These are phyloP conservation scores for Heliconius hermathena DNA, from an alignment of 1,140 invertebrate genomes.

Conservation along the genomic window DNA sequence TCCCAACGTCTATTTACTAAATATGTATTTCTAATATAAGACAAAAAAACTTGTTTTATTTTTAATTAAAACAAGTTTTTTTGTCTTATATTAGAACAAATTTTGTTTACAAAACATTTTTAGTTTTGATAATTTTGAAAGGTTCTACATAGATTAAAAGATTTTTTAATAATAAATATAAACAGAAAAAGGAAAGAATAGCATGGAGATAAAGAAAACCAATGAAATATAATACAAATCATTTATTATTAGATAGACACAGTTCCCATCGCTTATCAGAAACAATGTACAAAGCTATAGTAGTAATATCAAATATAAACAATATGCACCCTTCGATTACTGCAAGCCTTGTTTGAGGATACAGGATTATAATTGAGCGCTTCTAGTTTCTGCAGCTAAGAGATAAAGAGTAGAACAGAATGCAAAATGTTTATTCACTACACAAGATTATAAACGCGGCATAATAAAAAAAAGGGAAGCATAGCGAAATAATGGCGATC, in stretches of 20 bases:
- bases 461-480: slow-evolving; percentile 75
- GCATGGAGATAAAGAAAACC: slow-evolving; percentile 51
- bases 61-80: too few relatives aligned
- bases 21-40: not conserved
- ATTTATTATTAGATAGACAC: slow-evolving; percentile 83
- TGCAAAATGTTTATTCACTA: slow-evolving; percentile 79
- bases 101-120: too few relatives aligned
- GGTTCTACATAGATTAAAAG: not conserved
- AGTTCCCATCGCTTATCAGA: slow-evolving; percentile 83
- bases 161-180: not conserved
- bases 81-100: too few relatives aligned
- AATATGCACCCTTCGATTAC: slow-evolving; percentile 82
- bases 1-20: not conserved
- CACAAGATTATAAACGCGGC: slow-evolving; percentile 75
- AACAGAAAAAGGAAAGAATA: not conserved
- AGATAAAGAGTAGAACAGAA: slow-evolving; percentile 74
- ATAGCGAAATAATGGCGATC: slow-evolving; percentile 65
- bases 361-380: slow-evolving; percentile 79
- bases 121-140: too few relatives aligned
- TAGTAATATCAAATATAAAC: slow-evolving; percentile 83
- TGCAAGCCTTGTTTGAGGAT: slow-evolving; percentile 81
- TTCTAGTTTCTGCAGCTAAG: slow-evolving; percentile 79
- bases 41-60: too few relatives aligned
- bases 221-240: slow-evolving; percentile 80
- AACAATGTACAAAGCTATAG: slow-evolving; percentile 83